Conservation (phyloP, 2,113 vertebrate species). For the Silurus asotus region DNA sequence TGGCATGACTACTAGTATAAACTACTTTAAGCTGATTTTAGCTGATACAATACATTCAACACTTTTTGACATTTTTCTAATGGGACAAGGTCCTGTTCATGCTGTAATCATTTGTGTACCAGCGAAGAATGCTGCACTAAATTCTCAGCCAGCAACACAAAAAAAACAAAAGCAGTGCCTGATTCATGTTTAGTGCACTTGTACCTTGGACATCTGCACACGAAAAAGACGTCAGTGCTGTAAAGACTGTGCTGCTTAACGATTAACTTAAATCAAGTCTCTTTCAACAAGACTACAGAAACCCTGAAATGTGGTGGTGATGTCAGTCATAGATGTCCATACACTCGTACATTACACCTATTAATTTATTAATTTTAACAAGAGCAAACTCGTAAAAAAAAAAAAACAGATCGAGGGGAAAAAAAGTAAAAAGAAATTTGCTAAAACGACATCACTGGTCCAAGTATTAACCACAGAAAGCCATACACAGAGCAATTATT, state of each 20-base stretch:
- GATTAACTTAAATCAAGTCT: constrained; percentile 4
- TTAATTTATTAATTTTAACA: neutral
- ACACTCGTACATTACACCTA: too few species aligned
- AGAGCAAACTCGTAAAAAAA: neutral
- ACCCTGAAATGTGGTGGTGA: neutral
- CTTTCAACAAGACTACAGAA: neutral
- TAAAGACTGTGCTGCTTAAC: constrained; percentile 8
- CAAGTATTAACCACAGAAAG: neutral
- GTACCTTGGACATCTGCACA: neutral
- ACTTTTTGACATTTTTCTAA: neutral
- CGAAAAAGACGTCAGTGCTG: neutral
- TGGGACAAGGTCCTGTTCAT: neutral
- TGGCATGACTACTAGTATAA: too few species aligned
- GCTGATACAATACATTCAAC: neutral
- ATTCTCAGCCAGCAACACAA: neutral
- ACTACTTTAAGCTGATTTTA: neutral
- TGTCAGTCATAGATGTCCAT: too few species aligned
- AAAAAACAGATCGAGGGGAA: neutral
- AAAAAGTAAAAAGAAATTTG: neutral
- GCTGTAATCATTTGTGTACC: neutral
- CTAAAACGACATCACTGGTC: neutral
- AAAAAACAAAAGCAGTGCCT: neutral
- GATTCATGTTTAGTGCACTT: neutral
- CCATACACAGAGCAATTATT: neutral
- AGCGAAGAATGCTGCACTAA: neutral